Evolutionary conservation across 2,797 vertebrate genomes (phyloP).

Genomic region (Onychomys arenicola): DNA sequence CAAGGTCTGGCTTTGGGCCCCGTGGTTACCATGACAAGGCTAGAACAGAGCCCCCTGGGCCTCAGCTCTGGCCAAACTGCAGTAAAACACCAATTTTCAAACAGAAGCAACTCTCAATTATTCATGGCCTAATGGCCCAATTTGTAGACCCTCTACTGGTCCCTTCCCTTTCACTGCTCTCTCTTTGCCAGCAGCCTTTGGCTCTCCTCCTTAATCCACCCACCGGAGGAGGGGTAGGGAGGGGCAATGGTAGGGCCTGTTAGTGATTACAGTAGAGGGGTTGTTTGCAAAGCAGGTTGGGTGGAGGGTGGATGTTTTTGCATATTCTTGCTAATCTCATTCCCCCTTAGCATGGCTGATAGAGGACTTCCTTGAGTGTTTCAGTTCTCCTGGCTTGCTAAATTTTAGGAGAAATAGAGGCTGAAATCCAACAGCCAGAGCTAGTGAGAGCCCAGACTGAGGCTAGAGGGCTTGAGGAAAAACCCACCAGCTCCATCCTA

Average conservation of each 20-base stretch:
- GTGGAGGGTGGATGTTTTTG: not conserved
- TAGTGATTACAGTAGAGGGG: not conserved
- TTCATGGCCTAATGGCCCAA: conserved; percentile 59
- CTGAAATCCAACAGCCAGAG: not conserved
- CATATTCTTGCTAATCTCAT: not conserved
- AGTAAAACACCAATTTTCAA: conserved; percentile 46
- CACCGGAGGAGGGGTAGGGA: not conserved
- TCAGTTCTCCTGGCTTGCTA: not conserved
- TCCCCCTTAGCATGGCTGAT: not conserved
- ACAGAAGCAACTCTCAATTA: conserved; percentile 54
- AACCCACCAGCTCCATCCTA: rapidly evolving
- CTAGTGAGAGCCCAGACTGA: not conserved
- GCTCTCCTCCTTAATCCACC: not conserved
- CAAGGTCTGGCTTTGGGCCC: not conserved
- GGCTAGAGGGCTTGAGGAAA: not conserved
- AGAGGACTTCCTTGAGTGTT: not conserved
- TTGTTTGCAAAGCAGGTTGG: conserved; percentile 14
- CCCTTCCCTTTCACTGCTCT: not conserved
- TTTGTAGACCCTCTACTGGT: not conserved
- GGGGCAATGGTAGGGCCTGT: not conserved
- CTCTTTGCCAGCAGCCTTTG: not conserved
- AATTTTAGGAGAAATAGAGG: not conserved
- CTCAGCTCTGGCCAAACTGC: not conserved
- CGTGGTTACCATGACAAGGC: not conserved
- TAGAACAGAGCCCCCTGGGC: conserved; percentile 25